These are phyloP conservation scores for Seira ritae DNA, from an alignment of 2,888 invertebrate species.

Conservation along the genomic window DNA sequence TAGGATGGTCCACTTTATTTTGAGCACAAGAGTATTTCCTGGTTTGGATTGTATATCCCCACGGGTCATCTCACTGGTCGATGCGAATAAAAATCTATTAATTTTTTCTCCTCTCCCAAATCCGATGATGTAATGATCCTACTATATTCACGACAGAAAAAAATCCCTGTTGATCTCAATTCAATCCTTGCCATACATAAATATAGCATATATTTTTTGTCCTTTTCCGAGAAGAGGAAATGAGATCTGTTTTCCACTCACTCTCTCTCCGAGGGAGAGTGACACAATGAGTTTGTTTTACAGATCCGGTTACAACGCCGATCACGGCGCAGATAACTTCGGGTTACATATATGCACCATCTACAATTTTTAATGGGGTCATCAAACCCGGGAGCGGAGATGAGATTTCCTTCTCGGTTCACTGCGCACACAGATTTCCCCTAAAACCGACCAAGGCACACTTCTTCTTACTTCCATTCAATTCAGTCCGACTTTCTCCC, in stretches of 20 bases:
- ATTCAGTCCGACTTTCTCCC: conserved; percentile 27
- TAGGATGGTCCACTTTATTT: neutral
- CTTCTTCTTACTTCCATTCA: neutral
- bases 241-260: conserved; percentile 65
- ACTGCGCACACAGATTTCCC: conserved; percentile 24
- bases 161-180: neutral
- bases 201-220: neutral
- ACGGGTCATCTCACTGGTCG: neutral
- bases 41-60: neutral
- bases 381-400: conserved; percentile 59
- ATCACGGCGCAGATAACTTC: neutral
- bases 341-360: conserved; percentile 22
- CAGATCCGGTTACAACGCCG: conserved; percentile 61
- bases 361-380: conserved; percentile 55
- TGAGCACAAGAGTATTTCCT: neutral
- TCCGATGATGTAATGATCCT: neutral
- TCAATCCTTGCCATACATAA: neutral
- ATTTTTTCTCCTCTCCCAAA: neutral
- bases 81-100: neutral
- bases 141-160: neutral
- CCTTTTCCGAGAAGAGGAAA: conserved; percentile 40
- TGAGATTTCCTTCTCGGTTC: conserved; percentile 59
- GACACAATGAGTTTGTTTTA: conserved; percentile 66
- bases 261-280: conserved; percentile 9
- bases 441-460: neutral